phyloP scores from a whole-genome alignment of 2,113 vertebrate species.

The Ploceus nigricollis region DNA sequence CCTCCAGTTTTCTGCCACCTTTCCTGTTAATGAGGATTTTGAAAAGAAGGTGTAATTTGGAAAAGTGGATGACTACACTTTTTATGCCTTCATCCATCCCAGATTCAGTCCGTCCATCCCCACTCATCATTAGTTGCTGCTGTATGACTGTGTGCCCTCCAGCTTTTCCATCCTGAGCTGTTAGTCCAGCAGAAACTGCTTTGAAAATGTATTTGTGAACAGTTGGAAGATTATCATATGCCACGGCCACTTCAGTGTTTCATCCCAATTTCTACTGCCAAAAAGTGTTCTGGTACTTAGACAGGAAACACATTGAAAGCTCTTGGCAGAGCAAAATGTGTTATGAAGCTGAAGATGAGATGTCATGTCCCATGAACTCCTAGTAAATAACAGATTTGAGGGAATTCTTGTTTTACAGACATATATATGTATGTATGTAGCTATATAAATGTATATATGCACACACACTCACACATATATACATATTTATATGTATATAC shows the following conservation, averaged over 20 bases:
- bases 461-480: neutral
- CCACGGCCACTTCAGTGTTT: neutral
- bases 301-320: neutral
- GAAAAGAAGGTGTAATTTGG: neutral
- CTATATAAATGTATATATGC: neutral
- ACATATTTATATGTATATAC: neutral
- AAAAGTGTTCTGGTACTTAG: neutral
- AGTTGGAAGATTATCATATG: neutral
- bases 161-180: neutral
- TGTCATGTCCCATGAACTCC: neutral
- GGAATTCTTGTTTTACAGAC: neutral
- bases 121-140: neutral
- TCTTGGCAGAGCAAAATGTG: neutral
- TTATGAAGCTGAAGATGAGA: neutral
- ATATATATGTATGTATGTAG: neutral
- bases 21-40: neutral
- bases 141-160: neutral
- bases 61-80: neutral
- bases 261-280: neutral
- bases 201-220: neutral
- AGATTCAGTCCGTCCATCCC: neutral
- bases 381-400: neutral
- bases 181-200: neutral
- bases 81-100: neutral
- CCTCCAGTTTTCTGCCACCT: neutral